Percentiles rank a stretch among this genome's conserved stretches.
These are phyloP conservation scores for Pseudococcus longispinus DNA, from an alignment of 2,888 invertebrate genomes.

Conservation along the genomic window DNA sequence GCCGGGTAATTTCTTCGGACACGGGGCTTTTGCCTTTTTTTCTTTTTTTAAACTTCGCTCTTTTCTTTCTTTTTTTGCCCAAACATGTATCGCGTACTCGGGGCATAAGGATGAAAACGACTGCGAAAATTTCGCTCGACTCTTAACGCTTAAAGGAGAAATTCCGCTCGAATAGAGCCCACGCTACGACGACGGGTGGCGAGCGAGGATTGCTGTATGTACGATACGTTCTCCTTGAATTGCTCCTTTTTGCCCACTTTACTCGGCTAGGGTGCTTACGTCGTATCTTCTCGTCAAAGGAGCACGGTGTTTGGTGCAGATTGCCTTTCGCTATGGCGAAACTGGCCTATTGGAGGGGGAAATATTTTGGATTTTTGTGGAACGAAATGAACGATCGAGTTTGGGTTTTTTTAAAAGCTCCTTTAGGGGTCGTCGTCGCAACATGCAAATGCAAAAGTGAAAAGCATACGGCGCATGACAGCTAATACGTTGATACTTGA, in stretches of 20 bases:
- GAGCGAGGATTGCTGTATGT: not conserved
- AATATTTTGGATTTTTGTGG: not conserved
- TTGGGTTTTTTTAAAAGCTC: not conserved
- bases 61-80: not conserved
- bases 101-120: not conserved
- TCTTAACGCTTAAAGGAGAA: not conserved
- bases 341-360: not conserved
- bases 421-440: not conserved
- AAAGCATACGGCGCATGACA: not conserved
- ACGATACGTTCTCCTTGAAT: not conserved
- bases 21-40: conserved; percentile 48
- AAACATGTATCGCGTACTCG: not conserved
- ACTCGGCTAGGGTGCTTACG: not conserved
- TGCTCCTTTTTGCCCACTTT: not conserved
- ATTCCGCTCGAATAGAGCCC: not conserved
- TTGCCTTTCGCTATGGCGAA: not conserved
- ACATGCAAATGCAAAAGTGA: not conserved
- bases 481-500: no score
- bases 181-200: not conserved
- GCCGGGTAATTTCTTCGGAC: conserved; percentile 45
- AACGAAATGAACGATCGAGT: not conserved
- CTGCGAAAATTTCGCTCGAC: not conserved
- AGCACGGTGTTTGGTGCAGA: not conserved
- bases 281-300: not conserved
- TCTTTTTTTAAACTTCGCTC: not conserved